Conservation (phyloP, 23 tunicate genomes). For the Halocynthia aurantium region DNA sequence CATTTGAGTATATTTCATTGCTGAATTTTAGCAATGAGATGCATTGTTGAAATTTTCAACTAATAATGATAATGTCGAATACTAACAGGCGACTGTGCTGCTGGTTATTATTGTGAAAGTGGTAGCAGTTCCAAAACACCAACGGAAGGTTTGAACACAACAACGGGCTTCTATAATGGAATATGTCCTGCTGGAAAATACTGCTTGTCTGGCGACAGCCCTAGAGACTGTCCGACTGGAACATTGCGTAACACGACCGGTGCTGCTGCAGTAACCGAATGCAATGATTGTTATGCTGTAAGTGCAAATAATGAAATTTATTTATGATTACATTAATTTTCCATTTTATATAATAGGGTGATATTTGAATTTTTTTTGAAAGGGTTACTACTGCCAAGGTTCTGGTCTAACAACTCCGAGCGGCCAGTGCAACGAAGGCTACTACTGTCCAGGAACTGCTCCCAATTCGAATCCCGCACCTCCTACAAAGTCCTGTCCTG, state of each 20-base stretch:
- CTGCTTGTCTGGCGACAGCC: slow-evolving; percentile 49
- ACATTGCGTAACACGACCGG: slow-evolving; percentile 73
- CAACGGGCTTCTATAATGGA: slow-evolving; percentile 56
- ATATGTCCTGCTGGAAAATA: slow-evolving; percentile 85
- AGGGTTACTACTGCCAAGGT: slow-evolving; percentile 83
- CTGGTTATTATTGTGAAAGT: slow-evolving; percentile 69
- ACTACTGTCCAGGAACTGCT: slow-evolving; percentile 81
- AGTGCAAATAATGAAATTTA: not conserved
- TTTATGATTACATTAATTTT: not conserved
- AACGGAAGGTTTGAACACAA: slow-evolving; percentile 13
- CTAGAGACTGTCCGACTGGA: slow-evolving; percentile 63
- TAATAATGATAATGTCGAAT: no score
- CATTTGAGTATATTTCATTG: no score
- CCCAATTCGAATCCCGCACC: slow-evolving; percentile 43
- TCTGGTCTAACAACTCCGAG: slow-evolving; percentile 56
- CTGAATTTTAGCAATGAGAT: no score
- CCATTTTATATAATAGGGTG: not conserved
- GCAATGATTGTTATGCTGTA: slow-evolving; percentile 62
- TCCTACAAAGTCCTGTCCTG: slow-evolving; percentile 59
- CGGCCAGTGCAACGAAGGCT: slow-evolving; percentile 52
- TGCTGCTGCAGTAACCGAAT: slow-evolving; percentile 45
- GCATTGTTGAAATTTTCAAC: no score
- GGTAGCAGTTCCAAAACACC: slow-evolving; percentile 73
- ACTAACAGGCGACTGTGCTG: slow-evolving; percentile 50
- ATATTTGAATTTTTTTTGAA: not conserved